phyloP scores from a whole-genome alignment of 2,888 invertebrate genomes.

The Atrina japonica region DNA sequence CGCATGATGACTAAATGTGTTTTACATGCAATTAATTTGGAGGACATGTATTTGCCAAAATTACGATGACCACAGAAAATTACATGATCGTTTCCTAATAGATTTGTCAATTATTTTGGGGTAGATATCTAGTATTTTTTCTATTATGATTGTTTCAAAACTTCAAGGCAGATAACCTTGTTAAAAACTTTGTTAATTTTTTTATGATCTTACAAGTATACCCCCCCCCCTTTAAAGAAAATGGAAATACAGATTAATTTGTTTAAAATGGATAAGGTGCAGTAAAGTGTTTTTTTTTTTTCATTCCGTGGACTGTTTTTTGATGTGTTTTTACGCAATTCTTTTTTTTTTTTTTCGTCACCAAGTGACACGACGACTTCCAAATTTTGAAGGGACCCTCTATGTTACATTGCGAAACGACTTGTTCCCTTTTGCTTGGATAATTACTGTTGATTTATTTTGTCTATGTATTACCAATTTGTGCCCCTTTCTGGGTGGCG shows the following conservation, averaged over 20 bases:
- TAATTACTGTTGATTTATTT: not conserved
- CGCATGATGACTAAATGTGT: slow-evolving; percentile 53
- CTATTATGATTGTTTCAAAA: slow-evolving; percentile 20
- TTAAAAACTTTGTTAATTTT: slow-evolving; percentile 36
- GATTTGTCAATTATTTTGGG: not conserved
- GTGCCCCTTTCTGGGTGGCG: not conserved
- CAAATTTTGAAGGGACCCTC: not conserved
- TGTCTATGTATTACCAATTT: not conserved
- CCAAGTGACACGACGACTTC: not conserved
- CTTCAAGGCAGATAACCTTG: slow-evolving; percentile 29
- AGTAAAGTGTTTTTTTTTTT: too few relatives aligned
- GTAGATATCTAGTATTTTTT: slow-evolving; percentile 25
- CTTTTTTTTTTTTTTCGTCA: not conserved
- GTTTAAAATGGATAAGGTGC: too few relatives aligned
- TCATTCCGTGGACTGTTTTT: too few relatives aligned
- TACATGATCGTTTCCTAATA: too few relatives aligned
- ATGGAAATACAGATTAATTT: too few relatives aligned
- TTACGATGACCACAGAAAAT: too few relatives aligned
- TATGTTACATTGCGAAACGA: not conserved
- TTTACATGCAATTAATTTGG: too few relatives aligned
- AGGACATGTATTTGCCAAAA: too few relatives aligned
- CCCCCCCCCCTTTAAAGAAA: too few relatives aligned
- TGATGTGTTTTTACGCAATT: too few relatives aligned
- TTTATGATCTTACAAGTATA: too few relatives aligned
- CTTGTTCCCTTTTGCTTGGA: not conserved